Evolutionary conservation across 2,113 vertebrate genomes (phyloP).

Genomic region (Petaurus breviceps): DNA sequence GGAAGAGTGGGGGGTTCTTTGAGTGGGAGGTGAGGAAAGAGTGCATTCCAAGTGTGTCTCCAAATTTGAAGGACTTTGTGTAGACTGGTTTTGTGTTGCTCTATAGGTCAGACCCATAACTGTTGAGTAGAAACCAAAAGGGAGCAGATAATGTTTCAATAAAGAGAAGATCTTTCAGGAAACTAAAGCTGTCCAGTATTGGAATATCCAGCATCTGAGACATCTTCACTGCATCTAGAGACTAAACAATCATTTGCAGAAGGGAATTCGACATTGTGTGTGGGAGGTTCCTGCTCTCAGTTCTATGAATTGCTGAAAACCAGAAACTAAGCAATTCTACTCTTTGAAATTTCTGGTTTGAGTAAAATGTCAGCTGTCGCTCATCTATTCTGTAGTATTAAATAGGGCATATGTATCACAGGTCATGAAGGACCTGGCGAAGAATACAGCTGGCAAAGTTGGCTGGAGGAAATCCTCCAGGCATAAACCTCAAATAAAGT

Average conservation of each 20-base stretch:
- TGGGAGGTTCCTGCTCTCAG: neutral
- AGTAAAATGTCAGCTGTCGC: neutral
- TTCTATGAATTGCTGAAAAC: neutral
- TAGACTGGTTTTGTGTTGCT: neutral
- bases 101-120: neutral
- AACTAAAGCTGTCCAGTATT: neutral
- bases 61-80: neutral
- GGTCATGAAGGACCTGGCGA: neutral
- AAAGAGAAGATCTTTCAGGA: neutral
- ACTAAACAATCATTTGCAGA: neutral
- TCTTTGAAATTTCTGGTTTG: neutral
- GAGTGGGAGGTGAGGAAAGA: neutral
- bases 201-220: neutral
- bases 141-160: neutral
- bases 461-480: neutral
- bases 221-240: neutral
- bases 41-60: neutral
- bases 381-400: neutral
- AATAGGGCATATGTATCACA: neutral
- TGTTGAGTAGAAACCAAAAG: neutral
- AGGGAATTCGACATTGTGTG: neutral
- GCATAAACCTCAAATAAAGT: neutral
- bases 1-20: neutral
- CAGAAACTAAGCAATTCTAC: neutral
- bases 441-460: neutral